These are phyloP conservation scores for Dendrophyllia cribrosa DNA, from an alignment of 64 coral and sea anemone species.

Conservation along the genomic window DNA sequence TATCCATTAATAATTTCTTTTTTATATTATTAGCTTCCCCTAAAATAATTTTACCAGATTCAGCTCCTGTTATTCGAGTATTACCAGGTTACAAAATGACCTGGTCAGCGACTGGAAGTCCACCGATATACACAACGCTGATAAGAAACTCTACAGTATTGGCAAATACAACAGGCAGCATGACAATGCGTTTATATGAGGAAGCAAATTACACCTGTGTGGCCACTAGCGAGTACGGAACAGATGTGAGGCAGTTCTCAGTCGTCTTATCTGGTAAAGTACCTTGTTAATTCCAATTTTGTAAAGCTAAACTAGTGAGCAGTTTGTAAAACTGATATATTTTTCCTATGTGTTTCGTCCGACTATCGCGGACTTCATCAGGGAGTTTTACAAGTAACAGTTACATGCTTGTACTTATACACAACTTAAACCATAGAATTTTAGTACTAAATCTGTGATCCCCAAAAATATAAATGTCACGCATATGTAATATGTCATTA, in stretches of 20 bases:
- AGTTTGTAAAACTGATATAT: no score
- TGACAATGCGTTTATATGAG: not conserved
- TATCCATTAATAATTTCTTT: not conserved
- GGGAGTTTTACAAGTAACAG: no score
- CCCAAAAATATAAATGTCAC: no score
- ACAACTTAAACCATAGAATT: no score
- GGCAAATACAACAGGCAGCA: not conserved
- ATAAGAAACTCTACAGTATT: not conserved
- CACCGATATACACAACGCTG: not conserved
- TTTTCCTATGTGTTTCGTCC: no score
- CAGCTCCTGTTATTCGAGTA: not conserved
- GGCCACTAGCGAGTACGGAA: not conserved
- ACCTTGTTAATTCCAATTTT: not conserved
- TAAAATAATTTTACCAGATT: not conserved
- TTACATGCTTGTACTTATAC: no score
- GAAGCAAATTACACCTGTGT: not conserved
- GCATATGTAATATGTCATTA: no score
- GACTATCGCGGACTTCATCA: no score
- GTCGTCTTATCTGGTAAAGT: not conserved
- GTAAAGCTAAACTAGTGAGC: no score
- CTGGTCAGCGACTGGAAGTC: not conserved
- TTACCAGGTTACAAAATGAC: not conserved
- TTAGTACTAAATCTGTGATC: no score
- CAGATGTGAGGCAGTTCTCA: not conserved
- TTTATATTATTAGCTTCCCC: not conserved